These are phyloP conservation scores for Flabesymbios commensalis DNA, from an alignment of 2,888 invertebrate species.

Conservation along the genomic window DNA sequence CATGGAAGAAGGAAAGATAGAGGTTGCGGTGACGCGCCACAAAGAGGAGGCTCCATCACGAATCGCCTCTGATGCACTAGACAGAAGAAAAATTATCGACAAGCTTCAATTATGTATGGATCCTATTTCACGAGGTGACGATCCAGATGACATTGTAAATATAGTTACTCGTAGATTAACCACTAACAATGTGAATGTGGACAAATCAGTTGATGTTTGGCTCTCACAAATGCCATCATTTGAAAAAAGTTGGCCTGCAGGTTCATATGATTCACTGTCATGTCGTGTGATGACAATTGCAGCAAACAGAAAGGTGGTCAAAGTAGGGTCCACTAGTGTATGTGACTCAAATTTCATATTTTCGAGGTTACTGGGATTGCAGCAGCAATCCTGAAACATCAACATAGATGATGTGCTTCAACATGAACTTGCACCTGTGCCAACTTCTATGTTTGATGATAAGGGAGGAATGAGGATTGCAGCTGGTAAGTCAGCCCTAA, in stretches of 20 bases:
- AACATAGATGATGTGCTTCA: slow-evolving; percentile 16
- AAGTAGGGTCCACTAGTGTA: background rate
- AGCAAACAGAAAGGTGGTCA: background rate
- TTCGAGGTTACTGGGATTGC: slow-evolving; percentile 14
- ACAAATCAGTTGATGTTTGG: background rate
- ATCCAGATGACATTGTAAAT: no score
- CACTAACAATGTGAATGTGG: background rate
- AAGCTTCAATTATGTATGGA: no score
- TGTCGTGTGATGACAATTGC: background rate
- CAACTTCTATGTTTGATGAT: slow-evolving; percentile 29
- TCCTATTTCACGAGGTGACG: no score
- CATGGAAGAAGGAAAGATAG: no score
- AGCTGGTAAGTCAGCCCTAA: slow-evolving; percentile 23
- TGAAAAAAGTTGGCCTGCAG: background rate
- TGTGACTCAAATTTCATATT: slow-evolving; percentile 15
- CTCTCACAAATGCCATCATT: background rate
- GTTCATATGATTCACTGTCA: background rate
- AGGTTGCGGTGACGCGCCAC: no score
- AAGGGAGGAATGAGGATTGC: slow-evolving; percentile 25
- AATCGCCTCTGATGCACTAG: no score
- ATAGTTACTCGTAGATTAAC: background rate
- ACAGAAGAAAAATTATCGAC: no score
- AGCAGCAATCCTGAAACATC: slow-evolving; percentile 9
- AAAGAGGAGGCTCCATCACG: no score
- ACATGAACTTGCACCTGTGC: slow-evolving; percentile 30